These are phyloP conservation scores for Dryas iulia DNA, from an alignment of 1,140 invertebrate species.

Conservation along the genomic window DNA sequence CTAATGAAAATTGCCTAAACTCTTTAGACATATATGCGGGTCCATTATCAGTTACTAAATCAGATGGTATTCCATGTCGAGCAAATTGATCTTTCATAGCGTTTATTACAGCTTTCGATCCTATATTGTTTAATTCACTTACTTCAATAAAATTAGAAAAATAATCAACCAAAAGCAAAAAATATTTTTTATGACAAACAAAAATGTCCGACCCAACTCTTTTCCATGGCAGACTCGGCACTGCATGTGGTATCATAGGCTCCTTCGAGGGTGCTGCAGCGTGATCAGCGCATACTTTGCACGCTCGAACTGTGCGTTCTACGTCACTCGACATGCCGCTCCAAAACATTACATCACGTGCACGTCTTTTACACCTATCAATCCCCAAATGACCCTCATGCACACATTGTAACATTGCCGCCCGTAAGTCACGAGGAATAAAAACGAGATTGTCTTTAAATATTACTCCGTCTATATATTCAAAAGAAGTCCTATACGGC, in stretches of 20 bases:
- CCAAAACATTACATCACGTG: too few species aligned
- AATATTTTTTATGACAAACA: constrained; percentile 32
- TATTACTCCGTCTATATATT: constrained; percentile 41
- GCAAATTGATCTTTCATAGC: constrained; percentile 24
- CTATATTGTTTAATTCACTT: neutral
- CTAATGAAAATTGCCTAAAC: neutral
- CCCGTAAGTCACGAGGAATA: constrained; percentile 46
- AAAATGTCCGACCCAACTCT: constrained; percentile 56
- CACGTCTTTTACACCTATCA: too few species aligned
- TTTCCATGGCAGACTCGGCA: too few species aligned
- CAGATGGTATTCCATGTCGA: constrained; percentile 20
- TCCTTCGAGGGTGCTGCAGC: constrained; percentile 29
- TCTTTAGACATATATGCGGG: constrained; percentile 3
- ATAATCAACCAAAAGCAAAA: constrained; percentile 35
- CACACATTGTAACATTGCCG: constrained; percentile 47
- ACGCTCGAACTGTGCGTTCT: constrained; percentile 41
- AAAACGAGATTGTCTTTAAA: constrained; percentile 43
- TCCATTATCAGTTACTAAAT: constrained; percentile 19
- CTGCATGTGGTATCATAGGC: constrained; percentile 43
- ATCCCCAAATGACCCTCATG: too few species aligned
- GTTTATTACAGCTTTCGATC: constrained; percentile 11
- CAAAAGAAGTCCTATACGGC: constrained; percentile 33
- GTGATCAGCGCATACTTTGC: constrained; percentile 31
- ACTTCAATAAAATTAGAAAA: constrained; percentile 27
- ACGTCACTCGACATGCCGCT: constrained; percentile 53